Evolutionary conservation across 2,113 vertebrate species (phyloP).

Genomic region (Lonchura striata): DNA sequence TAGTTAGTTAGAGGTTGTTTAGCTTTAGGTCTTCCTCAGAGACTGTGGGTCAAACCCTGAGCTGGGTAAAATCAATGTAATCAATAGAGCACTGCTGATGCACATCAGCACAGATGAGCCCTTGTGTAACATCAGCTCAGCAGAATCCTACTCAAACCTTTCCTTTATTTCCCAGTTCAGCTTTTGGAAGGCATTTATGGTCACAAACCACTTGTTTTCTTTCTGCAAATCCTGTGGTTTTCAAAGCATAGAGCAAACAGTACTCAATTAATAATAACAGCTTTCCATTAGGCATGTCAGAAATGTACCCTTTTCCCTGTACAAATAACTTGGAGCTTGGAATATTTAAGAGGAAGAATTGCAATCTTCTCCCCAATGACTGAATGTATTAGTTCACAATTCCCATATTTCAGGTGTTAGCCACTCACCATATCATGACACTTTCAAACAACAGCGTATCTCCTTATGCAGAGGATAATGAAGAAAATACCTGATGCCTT

Average conservation of each 20-base stretch:
- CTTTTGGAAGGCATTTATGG: conserved; percentile 46
- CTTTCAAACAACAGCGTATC: neutral
- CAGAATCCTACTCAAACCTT: conserved; percentile 13
- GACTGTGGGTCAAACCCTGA: conserved; percentile 41
- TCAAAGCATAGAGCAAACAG: neutral
- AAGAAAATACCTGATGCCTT: conserved; percentile 18
- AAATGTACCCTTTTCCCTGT: neutral
- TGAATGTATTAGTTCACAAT: neutral
- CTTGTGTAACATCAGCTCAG: conserved; percentile 47
- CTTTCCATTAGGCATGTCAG: conserved; percentile 13
- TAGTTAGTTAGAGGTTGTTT: conserved; percentile 50
- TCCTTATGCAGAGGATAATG: conserved; percentile 10
- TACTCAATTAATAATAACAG: conserved; percentile 30
- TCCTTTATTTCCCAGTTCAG: conserved; percentile 47
- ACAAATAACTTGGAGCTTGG: neutral
- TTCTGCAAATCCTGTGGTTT: conserved; percentile 1
- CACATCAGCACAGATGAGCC: conserved; percentile 42
- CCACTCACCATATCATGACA: neutral
- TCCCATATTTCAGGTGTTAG: neutral
- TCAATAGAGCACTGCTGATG: conserved; percentile 57
- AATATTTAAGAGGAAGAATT: neutral
- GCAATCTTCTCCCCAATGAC: neutral
- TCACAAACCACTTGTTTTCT: conserved; percentile 31
- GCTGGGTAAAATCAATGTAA: conserved; percentile 48
- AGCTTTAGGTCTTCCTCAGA: conserved; percentile 26